phyloP scores from a whole-genome alignment of 53 echinoderm and acorn worm species.

The Temnopleurus reevesii region DNA sequence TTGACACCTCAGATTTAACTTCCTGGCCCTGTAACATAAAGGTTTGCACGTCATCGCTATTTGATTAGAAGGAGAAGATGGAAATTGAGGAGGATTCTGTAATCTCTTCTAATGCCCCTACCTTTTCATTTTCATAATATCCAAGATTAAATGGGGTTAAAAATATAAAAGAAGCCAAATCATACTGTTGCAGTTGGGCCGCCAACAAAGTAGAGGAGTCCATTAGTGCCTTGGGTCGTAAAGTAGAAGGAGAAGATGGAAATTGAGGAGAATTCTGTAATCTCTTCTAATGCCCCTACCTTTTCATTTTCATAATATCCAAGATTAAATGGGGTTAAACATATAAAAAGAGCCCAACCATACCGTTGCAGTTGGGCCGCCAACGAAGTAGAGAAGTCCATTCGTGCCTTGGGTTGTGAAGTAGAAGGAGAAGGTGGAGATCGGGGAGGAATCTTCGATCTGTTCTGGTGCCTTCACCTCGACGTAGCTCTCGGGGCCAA shows the following conservation, averaged over 20 bases:
- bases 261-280: constrained; percentile 39
- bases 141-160: too few relatives aligned
- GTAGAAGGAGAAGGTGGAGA: constrained; percentile 71
- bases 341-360: too few relatives aligned
- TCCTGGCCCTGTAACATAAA: too few relatives aligned
- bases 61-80: constrained; percentile 69
- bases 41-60: too few relatives aligned
- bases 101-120: too few relatives aligned
- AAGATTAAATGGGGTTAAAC: too few relatives aligned
- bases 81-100: constrained; percentile 56
- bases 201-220: constrained; percentile 80
- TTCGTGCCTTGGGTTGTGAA: constrained; percentile 73
- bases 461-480: constrained; percentile 60
- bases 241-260: constrained; percentile 77
- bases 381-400: constrained; percentile 79
- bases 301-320: too few relatives aligned
- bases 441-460: constrained; percentile 37
- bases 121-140: too few relatives aligned
- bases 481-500: constrained; percentile 68
- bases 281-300: too few relatives aligned
- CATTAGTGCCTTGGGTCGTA: constrained; percentile 69
- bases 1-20: too few relatives aligned
- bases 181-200: constrained; percentile 77
- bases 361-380: constrained; percentile 76
- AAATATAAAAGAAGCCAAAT: too few relatives aligned